Conservation (phyloP, 2,797 vertebrate species). For the Harpagifer antarcticus region DNA sequence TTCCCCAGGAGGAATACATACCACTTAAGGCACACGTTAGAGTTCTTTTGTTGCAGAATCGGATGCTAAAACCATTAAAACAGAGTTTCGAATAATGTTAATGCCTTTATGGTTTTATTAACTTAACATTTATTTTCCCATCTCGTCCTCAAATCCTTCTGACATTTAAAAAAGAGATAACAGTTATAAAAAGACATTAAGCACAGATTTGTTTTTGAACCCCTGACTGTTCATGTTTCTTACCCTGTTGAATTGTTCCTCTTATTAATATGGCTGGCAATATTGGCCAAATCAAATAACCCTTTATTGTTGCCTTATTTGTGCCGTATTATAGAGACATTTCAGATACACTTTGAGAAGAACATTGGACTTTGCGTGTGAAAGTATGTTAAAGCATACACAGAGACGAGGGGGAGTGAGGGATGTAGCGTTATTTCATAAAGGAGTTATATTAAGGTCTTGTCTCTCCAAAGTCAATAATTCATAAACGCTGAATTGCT, state of each 20-base stretch:
- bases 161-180: background rate
- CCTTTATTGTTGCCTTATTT: background rate
- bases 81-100: too few relatives aligned
- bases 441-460: slow-evolving; percentile 82
- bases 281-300: background rate
- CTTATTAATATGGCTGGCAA: background rate
- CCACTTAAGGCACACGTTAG: background rate
- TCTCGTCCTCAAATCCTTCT: background rate
- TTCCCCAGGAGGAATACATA: background rate
- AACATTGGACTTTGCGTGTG: slow-evolving; percentile 52
- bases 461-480: slow-evolving; percentile 81
- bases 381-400: slow-evolving; percentile 28
- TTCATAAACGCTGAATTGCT: slow-evolving; percentile 81
- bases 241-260: background rate
- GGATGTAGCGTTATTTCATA: slow-evolving; percentile 62
- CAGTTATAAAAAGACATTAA: background rate
- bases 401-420: slow-evolving; percentile 40
- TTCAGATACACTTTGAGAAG: slow-evolving; percentile 1
- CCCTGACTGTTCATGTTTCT: background rate
- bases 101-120: too few relatives aligned
- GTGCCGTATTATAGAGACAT: background rate
- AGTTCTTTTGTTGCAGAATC: too few relatives aligned
- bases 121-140: background rate
- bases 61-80: too few relatives aligned
- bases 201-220: background rate